These are phyloP conservation scores for Chouioia cunea DNA, from an alignment of 2,888 invertebrate species.

Conservation along the genomic window DNA sequence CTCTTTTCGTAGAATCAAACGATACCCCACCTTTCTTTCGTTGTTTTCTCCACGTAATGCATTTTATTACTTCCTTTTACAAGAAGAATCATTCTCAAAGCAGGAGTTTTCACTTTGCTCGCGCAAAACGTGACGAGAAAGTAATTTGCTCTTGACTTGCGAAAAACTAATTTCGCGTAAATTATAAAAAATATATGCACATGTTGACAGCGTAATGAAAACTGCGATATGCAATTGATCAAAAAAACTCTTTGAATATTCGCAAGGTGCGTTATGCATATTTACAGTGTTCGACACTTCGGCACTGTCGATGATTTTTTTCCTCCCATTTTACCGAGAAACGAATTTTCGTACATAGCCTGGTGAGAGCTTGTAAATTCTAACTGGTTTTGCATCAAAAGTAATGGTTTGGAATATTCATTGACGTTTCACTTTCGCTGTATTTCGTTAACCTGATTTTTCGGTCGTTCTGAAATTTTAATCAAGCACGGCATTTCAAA, in stretches of 20 bases:
- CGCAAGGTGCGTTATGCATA: neutral
- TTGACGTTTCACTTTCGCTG: neutral
- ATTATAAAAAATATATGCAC: no score
- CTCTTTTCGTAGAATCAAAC: neutral
- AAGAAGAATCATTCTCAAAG: no score
- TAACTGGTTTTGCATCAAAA: conserved; percentile 12
- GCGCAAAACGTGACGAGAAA: no score
- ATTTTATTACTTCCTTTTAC: no score
- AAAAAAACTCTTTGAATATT: no score
- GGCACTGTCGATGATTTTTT: neutral
- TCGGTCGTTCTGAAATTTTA: conserved; percentile 25
- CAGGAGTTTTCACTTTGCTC: no score
- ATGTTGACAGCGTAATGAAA: no score
- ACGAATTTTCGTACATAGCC: no score
- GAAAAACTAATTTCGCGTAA: no score
- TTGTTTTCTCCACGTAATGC: neutral
- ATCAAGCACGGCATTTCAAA: neutral
- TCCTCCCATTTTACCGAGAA: no score
- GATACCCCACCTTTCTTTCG: conserved; percentile 1
- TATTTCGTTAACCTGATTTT: conserved; percentile 27
- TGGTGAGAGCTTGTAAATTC: conserved; percentile 13
- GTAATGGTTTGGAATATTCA: conserved; percentile 8
- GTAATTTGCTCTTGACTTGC: no score
- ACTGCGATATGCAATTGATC: no score
- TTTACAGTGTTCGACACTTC: neutral